phyloP scores from a whole-genome alignment of 2,888 invertebrate species.

The Heteropelma amictum region DNA sequence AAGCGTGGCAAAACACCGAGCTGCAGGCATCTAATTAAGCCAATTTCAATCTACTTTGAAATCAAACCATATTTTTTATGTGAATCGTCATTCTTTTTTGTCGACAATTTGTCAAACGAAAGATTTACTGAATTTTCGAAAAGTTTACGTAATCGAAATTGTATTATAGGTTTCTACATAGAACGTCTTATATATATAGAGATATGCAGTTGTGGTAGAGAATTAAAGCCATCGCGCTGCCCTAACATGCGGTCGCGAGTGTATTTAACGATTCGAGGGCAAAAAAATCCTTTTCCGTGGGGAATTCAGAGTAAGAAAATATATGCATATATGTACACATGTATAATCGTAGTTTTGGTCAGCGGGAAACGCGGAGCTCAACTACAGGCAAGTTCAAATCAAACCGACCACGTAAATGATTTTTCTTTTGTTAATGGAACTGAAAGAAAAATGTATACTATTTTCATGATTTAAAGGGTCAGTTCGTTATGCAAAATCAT shows the following conservation, averaged over 20 bases:
- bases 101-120: background rate
- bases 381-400: no score
- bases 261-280: slow-evolving; percentile 58
- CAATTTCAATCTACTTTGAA: no score
- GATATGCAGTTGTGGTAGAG: background rate
- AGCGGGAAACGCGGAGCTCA: slow-evolving; percentile 30
- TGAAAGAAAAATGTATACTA: no score
- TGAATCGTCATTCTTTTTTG: background rate
- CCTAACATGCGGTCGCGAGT: slow-evolving; percentile 55
- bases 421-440: no score
- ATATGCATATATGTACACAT: slow-evolving; percentile 10
- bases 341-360: slow-evolving; percentile 29
- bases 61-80: no score
- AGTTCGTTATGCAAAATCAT: no score
- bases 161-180: background rate
- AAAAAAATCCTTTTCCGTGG: slow-evolving; percentile 20
- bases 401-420: no score
- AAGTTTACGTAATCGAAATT: no score
- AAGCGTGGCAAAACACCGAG: no score
- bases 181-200: slow-evolving; percentile 3
- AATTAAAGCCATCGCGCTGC: slow-evolving; percentile 31
- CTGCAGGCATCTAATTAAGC: no score
- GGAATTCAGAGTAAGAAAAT: slow-evolving; percentile 44
- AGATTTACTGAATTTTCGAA: no score
- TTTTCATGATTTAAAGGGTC: no score